These are phyloP conservation scores for Cenopis cana DNA, from an alignment of 2,888 invertebrate genomes.

Conservation along the genomic window DNA sequence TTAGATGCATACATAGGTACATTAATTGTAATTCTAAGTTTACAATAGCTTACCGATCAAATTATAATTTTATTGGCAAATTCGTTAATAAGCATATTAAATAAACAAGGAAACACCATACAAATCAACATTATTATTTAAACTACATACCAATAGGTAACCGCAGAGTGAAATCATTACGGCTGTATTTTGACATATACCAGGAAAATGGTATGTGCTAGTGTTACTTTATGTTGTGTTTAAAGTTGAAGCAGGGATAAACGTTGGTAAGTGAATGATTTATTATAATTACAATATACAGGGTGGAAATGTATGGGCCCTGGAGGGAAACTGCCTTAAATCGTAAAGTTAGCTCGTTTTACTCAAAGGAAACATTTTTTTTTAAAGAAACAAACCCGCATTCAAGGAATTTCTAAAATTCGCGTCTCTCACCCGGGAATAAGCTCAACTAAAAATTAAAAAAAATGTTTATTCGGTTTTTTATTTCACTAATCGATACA, in stretches of 20 bases:
- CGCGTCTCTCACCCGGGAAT: no score
- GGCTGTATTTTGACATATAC: neutral
- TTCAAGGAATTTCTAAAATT: no score
- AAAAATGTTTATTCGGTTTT: no score
- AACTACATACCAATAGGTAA: neutral
- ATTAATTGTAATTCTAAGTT: no score
- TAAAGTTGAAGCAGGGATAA: neutral
- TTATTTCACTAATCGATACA: no score
- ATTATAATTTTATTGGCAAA: neutral
- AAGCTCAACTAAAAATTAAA: no score
- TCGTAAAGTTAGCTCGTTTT: no score
- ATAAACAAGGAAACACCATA: neutral
- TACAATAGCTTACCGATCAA: neutral
- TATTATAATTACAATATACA: neutral
- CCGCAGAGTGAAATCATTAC: constrained; percentile 8
- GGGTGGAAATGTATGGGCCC: no score
- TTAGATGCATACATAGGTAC: no score
- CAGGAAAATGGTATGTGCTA: constrained; percentile 5
- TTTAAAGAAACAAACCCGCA: no score
- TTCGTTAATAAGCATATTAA: neutral
- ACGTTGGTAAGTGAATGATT: neutral
- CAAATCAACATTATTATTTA: neutral
- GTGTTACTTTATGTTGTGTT: constrained; percentile 9
- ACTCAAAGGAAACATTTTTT: no score
- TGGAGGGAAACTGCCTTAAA: no score